A percentile compares a stretch with the other conserved stretches of the same genome.
phyloP scores from a whole-genome alignment of 2,888 invertebrate species.

The Callosobruchus maculatus region DNA sequence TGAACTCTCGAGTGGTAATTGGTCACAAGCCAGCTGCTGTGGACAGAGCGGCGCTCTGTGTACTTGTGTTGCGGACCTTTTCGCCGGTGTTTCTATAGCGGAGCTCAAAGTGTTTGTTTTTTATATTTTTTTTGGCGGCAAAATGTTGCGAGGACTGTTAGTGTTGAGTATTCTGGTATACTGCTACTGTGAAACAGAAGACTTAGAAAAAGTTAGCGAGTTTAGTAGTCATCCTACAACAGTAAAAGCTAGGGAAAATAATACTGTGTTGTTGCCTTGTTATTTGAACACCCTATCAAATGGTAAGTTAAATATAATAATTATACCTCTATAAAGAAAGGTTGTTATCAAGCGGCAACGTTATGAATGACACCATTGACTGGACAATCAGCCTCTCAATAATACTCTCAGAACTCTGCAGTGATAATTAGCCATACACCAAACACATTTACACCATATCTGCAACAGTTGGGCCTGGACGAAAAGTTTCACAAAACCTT shows the following conservation, averaged over 20 bases:
- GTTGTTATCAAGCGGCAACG: no score
- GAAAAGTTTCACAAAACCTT: no score
- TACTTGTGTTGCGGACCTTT: background rate
- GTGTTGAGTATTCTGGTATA: background rate
- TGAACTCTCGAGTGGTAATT: background rate
- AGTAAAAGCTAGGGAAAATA: slow-evolving; percentile 73
- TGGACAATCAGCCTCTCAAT: no score
- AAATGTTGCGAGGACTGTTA: background rate
- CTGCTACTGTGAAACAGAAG: background rate
- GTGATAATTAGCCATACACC: no score
- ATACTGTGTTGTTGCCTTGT: slow-evolving; percentile 75
- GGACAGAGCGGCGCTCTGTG: no score
- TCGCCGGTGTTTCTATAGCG: background rate
- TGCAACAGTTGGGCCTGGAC: no score
- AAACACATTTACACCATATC: no score
- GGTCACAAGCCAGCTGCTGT: background rate
- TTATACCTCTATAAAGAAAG: no score
- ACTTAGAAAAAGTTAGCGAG: slow-evolving; percentile 19
- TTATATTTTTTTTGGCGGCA: background rate
- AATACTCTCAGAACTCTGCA: no score
- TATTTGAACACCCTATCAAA: slow-evolving; percentile 66
- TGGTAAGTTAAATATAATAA: slow-evolving; percentile 30
- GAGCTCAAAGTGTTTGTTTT: background rate
- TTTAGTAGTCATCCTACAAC: slow-evolving; percentile 71
- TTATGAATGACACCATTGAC: no score